Percentiles rank a stretch among this genome's conserved stretches.
Conservation (phyloP, 2,113 vertebrate genomes). For the Myiozetetes cayanensis region DNA sequence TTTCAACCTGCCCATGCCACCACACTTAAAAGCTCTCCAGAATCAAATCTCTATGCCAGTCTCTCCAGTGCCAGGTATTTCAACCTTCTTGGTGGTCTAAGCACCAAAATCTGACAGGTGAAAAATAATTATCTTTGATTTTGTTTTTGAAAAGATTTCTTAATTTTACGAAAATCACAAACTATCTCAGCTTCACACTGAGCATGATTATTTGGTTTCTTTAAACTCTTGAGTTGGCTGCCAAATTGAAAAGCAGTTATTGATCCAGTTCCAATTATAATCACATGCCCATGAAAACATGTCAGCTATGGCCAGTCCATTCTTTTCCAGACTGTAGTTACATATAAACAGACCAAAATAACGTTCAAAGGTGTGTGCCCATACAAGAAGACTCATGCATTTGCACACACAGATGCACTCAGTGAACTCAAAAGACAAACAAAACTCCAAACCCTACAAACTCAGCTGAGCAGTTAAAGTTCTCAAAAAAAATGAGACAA, state of each 20-base stretch:
- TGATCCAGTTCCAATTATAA: not conserved
- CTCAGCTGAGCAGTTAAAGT: not conserved
- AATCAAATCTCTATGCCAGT: not conserved
- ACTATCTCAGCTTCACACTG: not conserved
- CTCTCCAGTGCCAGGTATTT: not conserved
- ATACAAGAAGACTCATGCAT: not conserved
- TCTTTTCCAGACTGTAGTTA: not conserved
- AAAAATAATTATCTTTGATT: not conserved
- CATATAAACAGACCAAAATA: not conserved
- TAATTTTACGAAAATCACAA: not conserved
- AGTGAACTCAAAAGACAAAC: not conserved
- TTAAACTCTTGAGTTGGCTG: not conserved
- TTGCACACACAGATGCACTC: not conserved
- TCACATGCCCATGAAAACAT: not conserved
- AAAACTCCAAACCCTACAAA: not conserved
- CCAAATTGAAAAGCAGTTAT: not conserved
- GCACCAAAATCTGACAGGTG: not conserved
- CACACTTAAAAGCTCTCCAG: conserved; percentile 40
- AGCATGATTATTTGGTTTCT: not conserved
- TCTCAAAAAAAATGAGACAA: not conserved
- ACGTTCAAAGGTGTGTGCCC: not conserved
- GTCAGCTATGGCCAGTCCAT: not conserved
- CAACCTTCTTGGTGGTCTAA: not conserved
- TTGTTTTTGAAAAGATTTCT: not conserved
- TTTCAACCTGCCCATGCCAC: conserved; percentile 66